Evolutionary conservation across 1,140 invertebrate genomes (phyloP).

Genomic region (Armadillidium nasatum): DNA sequence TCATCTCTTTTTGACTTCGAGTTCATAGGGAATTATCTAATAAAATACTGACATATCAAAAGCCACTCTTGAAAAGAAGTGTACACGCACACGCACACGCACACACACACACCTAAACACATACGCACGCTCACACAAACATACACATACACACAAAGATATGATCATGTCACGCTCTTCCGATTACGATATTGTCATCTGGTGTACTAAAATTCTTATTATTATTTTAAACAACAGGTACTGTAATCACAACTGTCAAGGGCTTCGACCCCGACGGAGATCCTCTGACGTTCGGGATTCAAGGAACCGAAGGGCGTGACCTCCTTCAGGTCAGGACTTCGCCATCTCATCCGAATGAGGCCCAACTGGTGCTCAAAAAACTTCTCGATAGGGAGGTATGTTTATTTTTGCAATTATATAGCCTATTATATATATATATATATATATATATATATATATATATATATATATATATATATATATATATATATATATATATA

Average conservation of each 20-base stretch:
- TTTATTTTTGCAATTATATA: no score
- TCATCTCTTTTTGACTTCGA: no score
- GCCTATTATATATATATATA: neutral
- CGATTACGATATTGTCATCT: no score
- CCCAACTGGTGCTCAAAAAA: slow-evolving; percentile 79
- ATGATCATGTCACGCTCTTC: no score
- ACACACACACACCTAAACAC: no score
- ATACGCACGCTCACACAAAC: no score
- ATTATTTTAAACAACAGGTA: slow-evolving; percentile 58
- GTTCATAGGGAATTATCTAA: no score
- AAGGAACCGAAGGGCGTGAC: slow-evolving; percentile 69
- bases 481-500: neutral
- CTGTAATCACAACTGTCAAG: slow-evolving; percentile 71
- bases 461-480: neutral
- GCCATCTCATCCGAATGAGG: slow-evolving; percentile 62
- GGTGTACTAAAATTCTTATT: no score
- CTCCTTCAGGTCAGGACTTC: slow-evolving; percentile 77
- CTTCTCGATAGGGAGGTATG: slow-evolving; percentile 81
- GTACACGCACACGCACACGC: no score
- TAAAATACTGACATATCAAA: no score
- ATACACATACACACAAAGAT: no score
- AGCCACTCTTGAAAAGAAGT: no score
- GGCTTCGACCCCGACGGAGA: slow-evolving; percentile 82
- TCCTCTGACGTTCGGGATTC: slow-evolving; percentile 72
- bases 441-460: neutral